These are phyloP conservation scores for Potamarius usumacintae DNA, from an alignment of 2,113 vertebrate genomes.

Conservation along the genomic window DNA sequence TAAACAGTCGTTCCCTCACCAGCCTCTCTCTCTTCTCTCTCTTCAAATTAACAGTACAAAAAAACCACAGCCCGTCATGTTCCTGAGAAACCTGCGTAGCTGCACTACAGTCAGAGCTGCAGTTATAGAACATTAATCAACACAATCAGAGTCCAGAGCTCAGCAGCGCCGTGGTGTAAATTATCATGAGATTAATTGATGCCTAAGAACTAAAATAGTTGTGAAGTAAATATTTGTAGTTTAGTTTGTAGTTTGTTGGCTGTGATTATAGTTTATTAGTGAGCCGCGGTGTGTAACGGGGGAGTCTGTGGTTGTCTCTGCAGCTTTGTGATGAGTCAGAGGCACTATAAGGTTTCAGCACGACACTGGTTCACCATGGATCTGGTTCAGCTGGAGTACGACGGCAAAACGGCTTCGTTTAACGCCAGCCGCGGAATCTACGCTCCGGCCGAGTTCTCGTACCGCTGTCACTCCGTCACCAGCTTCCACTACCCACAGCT, in stretches of 20 bases:
- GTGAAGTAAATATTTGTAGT: background rate
- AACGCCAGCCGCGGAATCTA: conserved; percentile 77
- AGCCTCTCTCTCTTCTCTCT: too few relatives aligned
- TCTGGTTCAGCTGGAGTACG: conserved; percentile 72
- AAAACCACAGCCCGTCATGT: background rate
- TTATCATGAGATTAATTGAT: background rate
- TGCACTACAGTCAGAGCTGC: too few relatives aligned
- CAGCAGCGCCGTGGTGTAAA: background rate
- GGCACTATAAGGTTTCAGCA: conserved; percentile 76
- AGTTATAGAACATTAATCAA: background rate
- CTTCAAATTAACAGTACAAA: background rate
- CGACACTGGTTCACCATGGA: conserved; percentile 83
- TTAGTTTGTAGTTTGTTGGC: background rate
- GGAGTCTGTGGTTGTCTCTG: background rate
- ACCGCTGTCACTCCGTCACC: conserved; percentile 78
- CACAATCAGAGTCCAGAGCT: background rate
- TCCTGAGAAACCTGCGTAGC: background rate
- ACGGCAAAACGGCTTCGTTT: conserved; percentile 68
- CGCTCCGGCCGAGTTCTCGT: conserved; percentile 82
- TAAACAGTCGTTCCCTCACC: too few relatives aligned
- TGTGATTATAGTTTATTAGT: background rate
- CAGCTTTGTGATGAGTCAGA: conserved; percentile 78
- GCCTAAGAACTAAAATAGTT: background rate
- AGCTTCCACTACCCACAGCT: conserved; percentile 68
- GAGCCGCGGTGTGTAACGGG: background rate